These are phyloP conservation scores for Pantelozetes paolii DNA, from an alignment of 2,888 invertebrate genomes.

Conservation along the genomic window DNA sequence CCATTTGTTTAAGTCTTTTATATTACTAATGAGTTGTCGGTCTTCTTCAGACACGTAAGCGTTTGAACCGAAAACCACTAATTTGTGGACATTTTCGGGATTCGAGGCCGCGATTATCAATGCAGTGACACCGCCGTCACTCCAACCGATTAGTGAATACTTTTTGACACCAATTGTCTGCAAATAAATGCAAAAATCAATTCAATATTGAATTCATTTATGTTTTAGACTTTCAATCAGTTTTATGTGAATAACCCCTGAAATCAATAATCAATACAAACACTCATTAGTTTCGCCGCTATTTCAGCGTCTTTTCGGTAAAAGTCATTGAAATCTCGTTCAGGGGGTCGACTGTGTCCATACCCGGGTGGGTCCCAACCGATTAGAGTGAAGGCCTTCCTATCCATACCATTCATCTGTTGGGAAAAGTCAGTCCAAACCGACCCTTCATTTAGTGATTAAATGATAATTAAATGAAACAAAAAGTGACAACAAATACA, in stretches of 20 bases:
- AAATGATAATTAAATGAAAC: neutral
- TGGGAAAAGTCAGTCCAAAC: slow-evolving; percentile 77
- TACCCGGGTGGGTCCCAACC: slow-evolving; percentile 55
- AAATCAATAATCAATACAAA: slow-evolving; percentile 5
- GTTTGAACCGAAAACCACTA: slow-evolving; percentile 74
- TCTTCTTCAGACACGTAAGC: slow-evolving; percentile 69
- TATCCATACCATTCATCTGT: slow-evolving; percentile 57
- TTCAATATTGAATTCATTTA: neutral
- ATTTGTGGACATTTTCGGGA: slow-evolving; percentile 63
- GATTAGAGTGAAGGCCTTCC: slow-evolving; percentile 51
- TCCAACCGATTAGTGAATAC: slow-evolving; percentile 80
- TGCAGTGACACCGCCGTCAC: slow-evolving; percentile 77
- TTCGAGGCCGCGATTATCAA: slow-evolving; percentile 70
- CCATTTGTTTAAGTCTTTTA: slow-evolving; percentile 60
- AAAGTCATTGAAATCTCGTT: slow-evolving; percentile 51
- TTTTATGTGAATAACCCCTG: neutral
- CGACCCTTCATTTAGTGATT: slow-evolving; percentile 57
- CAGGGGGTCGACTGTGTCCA: slow-evolving; percentile 52
- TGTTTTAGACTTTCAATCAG: neutral
- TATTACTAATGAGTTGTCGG: slow-evolving; percentile 58
- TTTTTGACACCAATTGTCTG: slow-evolving; percentile 60
- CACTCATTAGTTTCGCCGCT: slow-evolving; percentile 50
- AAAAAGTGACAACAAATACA: neutral
- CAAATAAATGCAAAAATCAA: neutral
- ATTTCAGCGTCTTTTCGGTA: slow-evolving; percentile 52